Evolutionary conservation across 2,888 invertebrate genomes (phyloP), one percentile per base, ranked within the genome.

Genomic region (Timema cristinae): DNA sequence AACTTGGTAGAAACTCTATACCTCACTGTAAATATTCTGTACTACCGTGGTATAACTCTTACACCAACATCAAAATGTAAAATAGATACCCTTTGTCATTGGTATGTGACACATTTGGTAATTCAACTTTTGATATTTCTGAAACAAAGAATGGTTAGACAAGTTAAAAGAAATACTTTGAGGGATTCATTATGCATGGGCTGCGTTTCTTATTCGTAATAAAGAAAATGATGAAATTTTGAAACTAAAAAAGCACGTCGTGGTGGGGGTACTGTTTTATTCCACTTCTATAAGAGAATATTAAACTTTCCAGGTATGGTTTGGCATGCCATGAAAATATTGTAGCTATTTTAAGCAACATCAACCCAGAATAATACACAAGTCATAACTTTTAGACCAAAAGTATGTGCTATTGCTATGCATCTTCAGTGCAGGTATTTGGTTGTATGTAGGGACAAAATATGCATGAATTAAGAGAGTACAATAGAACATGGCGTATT

Each of bases 261-360:
- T n/a, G n/a, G n/a, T n/a, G n/a, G n/a, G n/a, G n/a, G n/a, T n/a
- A n/a, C 59, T 0, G 8, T 59, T 59, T 59, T 0, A 0, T 59
- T 59, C 59, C 59, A 59, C 59, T n/a, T 59, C 9, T 59, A 59
- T 13, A 59, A n/a, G 59, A 59, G 59, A 59, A n/a, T 59, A 59
- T 59, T 59, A n/a, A n/a, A 13, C 15, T 59, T 4, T 59, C 59
- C n/a, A 59, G 59, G n/a, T n/a, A 59, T 59, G 9, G 59, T 59
- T 7, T n/a, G n/a, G 15, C 56, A 56, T 7, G 5, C 10, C n/a
- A 56, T 7, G 11, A 56, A 56, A 0, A 56, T 59, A 5, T n/a
- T 59, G 10, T 59, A 59, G n/a, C 59, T 59, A 32, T 5, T 16
- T 59, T 59, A n/a, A 11, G 9, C 15, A n/a, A 11, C n/a, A 13